Evolutionary conservation across 2,113 vertebrate genomes (phyloP), one percentile per base, ranked within the genome.

Genomic region (Ivindomyrus marchei): DNA sequence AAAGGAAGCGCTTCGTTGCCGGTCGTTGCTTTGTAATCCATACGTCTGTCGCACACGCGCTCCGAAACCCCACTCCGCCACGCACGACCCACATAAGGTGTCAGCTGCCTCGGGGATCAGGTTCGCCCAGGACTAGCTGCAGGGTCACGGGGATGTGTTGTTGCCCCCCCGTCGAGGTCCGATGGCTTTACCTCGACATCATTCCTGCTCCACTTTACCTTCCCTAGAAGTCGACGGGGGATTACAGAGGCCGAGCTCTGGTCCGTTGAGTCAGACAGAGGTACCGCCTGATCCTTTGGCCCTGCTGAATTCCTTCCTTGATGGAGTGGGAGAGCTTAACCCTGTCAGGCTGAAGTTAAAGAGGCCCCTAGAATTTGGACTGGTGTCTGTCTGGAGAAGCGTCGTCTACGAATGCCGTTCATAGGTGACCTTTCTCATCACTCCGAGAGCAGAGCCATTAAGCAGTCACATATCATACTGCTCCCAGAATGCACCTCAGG

Each of bases 11-110:
- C 80, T 53, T n/a, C 10, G 8, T 24, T 1, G 21, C 58, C 21
- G 4, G 24, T 84, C 93, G 89, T 90, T 83, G 8, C 88, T 90
- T 90, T 93, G 92, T 92, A 92, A 95, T 94, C 94, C 94, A 93
- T 94, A 93, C 89, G 88, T 90, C 74, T 80, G 31, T 36, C 15
- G 45, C 50, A 36, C 52, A 27, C 89, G 62, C 27, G 62, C 62
- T 11, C 70, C 85, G 86, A 89, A 46, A 46, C 58, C 90, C 74
- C 87, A 84, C 87, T 46, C 88, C 77, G 62, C 42, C 15, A 2
- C 92, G 56, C 91, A 91, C 84, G 66, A 90, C 62, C 53, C 66
- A 53, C 87, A 91, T 66, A 91, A 91, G 52, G 89, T 91, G 90
- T 91, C 90, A 90, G 88, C 92, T 93, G 92, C 87, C 90, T 91